Evolutionary conservation across 2,113 vertebrate genomes (phyloP).

Genomic region (Notechis scutatus): DNA sequence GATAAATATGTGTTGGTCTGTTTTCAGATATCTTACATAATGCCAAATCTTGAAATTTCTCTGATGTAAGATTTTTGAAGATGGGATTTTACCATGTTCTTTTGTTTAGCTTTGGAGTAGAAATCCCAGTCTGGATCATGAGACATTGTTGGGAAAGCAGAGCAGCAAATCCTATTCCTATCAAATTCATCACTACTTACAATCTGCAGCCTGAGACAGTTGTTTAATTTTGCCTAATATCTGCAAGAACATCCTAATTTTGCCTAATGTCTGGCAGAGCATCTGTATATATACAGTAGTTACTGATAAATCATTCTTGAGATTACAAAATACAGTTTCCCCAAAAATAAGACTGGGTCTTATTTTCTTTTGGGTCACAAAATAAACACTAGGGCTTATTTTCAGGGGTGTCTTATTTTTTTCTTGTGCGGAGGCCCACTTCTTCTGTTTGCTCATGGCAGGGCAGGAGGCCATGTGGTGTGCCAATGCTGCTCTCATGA

Average conservation of each 20-base stretch:
- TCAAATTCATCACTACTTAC: background rate
- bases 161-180: background rate
- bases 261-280: background rate
- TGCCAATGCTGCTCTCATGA: too few relatives aligned
- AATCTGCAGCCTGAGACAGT: background rate
- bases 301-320: background rate
- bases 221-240: background rate
- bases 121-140: background rate
- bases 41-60: background rate
- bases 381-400: too few relatives aligned
- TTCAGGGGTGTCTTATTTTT: too few relatives aligned
- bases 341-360: too few relatives aligned
- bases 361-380: too few relatives aligned
- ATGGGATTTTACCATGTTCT: background rate
- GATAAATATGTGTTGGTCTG: background rate
- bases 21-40: background rate
- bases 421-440: too few relatives aligned
- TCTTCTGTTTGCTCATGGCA: too few relatives aligned
- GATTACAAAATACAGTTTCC: background rate
- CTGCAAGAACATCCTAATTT: background rate
- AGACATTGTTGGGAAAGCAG: background rate
- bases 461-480: too few relatives aligned
- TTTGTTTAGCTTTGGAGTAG: background rate
- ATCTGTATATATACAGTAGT: background rate
- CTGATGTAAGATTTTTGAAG: background rate